A percentile compares a stretch with the other conserved stretches of the same genome.
These are phyloP conservation scores for Carollia perspicillata DNA, from an alignment of 2,113 vertebrate genomes.

Conservation along the genomic window DNA sequence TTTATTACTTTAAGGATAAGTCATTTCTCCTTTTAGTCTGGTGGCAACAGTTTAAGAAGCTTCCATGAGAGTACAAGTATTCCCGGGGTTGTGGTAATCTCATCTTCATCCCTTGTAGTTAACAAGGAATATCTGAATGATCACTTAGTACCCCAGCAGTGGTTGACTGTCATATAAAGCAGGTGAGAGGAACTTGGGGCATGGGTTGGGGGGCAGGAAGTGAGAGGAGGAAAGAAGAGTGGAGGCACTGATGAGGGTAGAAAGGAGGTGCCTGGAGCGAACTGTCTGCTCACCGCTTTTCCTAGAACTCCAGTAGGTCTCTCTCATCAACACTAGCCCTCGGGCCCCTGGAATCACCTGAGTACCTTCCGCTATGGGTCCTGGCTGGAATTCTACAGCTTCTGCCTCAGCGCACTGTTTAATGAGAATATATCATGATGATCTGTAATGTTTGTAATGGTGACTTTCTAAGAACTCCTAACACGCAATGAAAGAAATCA, in stretches of 20 bases:
- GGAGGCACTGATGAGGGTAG: not conserved
- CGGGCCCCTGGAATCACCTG: not conserved
- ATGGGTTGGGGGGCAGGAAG: not conserved
- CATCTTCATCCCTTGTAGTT: not conserved
- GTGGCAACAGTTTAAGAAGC: not conserved
- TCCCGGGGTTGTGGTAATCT: not conserved
- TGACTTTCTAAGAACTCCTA: not conserved
- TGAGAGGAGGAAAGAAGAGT: not conserved
- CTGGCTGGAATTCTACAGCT: not conserved
- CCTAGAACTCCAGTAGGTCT: not conserved
- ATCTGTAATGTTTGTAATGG: not conserved
- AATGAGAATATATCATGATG: not conserved
- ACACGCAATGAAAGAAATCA: not conserved
- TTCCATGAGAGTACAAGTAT: not conserved
- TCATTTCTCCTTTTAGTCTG: not conserved
- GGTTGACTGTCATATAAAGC: not conserved
- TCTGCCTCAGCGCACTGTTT: not conserved
- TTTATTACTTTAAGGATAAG: not conserved
- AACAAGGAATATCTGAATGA: not conserved
- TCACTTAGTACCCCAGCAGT: not conserved
- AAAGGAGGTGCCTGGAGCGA: not conserved
- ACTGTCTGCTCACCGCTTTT: not conserved
- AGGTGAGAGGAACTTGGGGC: not conserved
- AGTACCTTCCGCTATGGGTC: not conserved
- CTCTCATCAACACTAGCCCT: not conserved